Base-by-base conservation (phyloP, 2,113 vertebrate species). In the Paralichthys olivaceus region DNA sequence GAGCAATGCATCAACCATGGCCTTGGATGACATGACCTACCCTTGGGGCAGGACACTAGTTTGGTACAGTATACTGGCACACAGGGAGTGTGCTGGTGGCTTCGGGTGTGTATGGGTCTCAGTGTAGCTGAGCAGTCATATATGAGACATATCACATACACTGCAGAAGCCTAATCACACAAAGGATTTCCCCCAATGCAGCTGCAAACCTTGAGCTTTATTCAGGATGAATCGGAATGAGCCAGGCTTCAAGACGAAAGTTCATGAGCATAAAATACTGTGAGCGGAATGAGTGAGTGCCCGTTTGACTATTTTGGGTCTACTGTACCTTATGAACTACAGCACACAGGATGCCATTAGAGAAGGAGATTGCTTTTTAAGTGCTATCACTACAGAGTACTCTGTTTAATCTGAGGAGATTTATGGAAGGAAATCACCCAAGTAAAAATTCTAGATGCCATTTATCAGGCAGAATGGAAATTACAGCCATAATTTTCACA, bases 401-500 rank as follows among this genome's bases (percentile, higher is more conserved):
- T 94, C 88, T 81, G 88, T 82, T 93, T 81, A 92, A 87, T 89
- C 69, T 79, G 85, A 84, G 87, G 49, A 93, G 89, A 95, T 95
- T 95, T 96, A 96, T 95, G 88, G 92, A 90, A 88, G 81, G 91
- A 80, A 94, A 93, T 91, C 92, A 83, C 92, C 89, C 83, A 81
- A 93, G 94, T 93, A 93, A 95, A 93, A 95, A 89, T 65, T 49
- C 55, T 65, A 79, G 29, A 94, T 92, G 84, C 87, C 94, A 88
- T 92, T 93, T 93, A 94, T 96, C 95, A 95, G 85, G 79, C 84
- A 80, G 84, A 92, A 92, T 83, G 79, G 92, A 96, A 96, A 96
- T 96, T 94, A 94, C 94, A 95, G 77, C 82, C 85, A 93, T 96
- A 93, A 94, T 95, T 96, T 95, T 93, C 90, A 86, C 86, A 53